A percentile compares a stretch with the other conserved stretches of the same genome.
phyloP scores from a whole-genome alignment of 2,888 invertebrate species.

The Euplexia lucipara region DNA sequence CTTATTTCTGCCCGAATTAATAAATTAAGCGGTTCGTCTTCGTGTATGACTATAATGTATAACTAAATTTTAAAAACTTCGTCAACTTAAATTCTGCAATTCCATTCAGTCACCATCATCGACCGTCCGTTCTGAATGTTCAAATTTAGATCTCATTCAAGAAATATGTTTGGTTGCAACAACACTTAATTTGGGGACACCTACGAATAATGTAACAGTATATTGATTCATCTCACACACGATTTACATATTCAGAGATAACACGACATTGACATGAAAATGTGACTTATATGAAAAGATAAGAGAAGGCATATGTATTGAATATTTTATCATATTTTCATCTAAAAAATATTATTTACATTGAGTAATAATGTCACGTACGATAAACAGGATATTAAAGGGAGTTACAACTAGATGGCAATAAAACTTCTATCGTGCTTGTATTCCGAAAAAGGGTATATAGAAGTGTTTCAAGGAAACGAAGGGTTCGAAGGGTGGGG shows the following conservation, averaged over 20 bases:
- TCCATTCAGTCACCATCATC: slow-evolving; percentile 10
- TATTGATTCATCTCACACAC: slow-evolving; percentile 23
- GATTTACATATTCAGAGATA: slow-evolving; percentile 44
- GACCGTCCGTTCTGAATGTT: slow-evolving; percentile 36
- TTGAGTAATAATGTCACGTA: slow-evolving; percentile 50
- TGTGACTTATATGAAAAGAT: slow-evolving; percentile 41
- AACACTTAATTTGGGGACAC: slow-evolving; percentile 2
- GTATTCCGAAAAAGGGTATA: slow-evolving; percentile 19
- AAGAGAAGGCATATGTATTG: slow-evolving; percentile 29
- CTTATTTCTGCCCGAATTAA: neutral
- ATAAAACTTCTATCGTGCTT: slow-evolving; percentile 25
- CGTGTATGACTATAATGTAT: no score
- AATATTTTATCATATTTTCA: slow-evolving; percentile 51
- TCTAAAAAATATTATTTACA: slow-evolving; percentile 34
- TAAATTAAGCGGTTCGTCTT: no score
- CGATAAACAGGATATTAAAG: slow-evolving; percentile 43
- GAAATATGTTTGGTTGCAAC: slow-evolving; percentile 22
- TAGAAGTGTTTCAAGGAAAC: no score
- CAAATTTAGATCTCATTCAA: slow-evolving; percentile 8
- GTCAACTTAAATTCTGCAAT: neutral
- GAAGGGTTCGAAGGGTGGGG: no score
- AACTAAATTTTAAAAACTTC: neutral
- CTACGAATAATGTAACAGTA: slow-evolving; percentile 12
- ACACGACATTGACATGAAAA: slow-evolving; percentile 27
- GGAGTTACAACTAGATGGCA: slow-evolving; percentile 22